Base-by-base conservation (phyloP, 2,797 vertebrate species). In the Lepilemur septentrionalis region DNA sequence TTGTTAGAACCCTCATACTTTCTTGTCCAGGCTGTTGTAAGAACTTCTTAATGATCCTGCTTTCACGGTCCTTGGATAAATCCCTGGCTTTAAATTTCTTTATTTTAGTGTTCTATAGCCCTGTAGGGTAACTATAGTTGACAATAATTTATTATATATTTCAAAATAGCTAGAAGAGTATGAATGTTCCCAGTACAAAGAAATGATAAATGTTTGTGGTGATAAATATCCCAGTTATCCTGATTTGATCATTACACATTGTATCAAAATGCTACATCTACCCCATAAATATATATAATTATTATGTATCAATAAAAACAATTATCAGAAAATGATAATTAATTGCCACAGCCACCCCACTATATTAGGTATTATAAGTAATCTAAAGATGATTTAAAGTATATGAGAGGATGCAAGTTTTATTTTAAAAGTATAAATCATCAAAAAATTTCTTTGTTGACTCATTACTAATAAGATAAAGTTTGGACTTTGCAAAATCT, bases 381-480 rank as follows among this genome's bases (percentile, higher is more conserved):
- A 65, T 65, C 61, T 65, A 65, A n/a, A 65, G 32, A 65, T n/a
- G 32, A n/a, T n/a, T 18, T 65, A n/a, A 65, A 65, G 32, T 32
- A 65, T 32, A 7, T n/a, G 63, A 65, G 14, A n/a, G 15, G 63
- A 65, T 65, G 32, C 7, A 65, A 65, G 32, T 65, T 65, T 65
- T 65, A 65, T 65, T 65, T 65, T 73, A 73, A 73, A 30, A 73
- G 7, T 18, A 46, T 73, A 46, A 73, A 41, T 70, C 69, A 70
- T 70, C 69, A 69, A 70, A 70, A 67, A 94, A 96, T 86, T 48
- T 91, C 17, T 61, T 79, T 89, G 75, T 76, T 81, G 67, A 13
- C 38, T 92, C 38, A 13, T 32, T 50, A 81, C 50, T 59, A 92
- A 43, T 78, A 89, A 69, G 32, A 65, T 65, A 73, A 90, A 91